Base-by-base conservation (phyloP, 2,113 vertebrate species). In the Vicugna pacos region DNA sequence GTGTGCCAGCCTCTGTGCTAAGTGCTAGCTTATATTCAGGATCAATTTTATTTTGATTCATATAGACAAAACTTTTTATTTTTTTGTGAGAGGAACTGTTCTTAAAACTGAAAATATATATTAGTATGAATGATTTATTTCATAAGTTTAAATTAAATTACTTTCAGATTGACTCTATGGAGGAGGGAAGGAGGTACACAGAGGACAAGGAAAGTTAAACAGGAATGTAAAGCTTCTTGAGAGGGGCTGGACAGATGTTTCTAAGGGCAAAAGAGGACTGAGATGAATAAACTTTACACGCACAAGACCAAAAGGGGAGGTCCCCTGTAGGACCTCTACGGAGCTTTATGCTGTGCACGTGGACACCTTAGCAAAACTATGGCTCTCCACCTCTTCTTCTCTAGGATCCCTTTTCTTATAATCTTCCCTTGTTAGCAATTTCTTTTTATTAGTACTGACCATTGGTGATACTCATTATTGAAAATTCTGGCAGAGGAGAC, bases 41-140 rank as follows among this genome's bases (percentile, higher is more conserved):
- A 12, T 67, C 58, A 67, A 46, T 85, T 96, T 77, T 94, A 64
- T 89, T 91, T 85, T 35, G 32, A 72, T 86, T 90, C 72, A 87
- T 54, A 17, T 46, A 50, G 52, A 35, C 67, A 52, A 77, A 56
- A 62, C 6, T 87, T 54, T 86, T 46, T 8, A 46, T 58, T 89
- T 91, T 96, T 70, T 88, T 88, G 15, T 70, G 35, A 89, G 48
- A 91, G 50, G 32, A 94, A 28, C 24, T 52, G 17, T 89, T 93
- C 77, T 79, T 95, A 62, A 82, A 73, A 86, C 73, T 80, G 67
- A 32, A 89, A 56, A 17, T 42, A 50, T 50, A 3, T 30, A n/a
- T 81, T 83, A 46, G 5, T 38, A 79, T 84, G 35, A 73, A 48
- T 79, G 5, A 75, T 72, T 76, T 52, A 22, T 48, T 56, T 35